A percentile compares a stretch with the other conserved stretches of the same genome.
phyloP scores from a whole-genome alignment of 2,113 vertebrate genomes.

The Stegostoma tigrinum region DNA sequence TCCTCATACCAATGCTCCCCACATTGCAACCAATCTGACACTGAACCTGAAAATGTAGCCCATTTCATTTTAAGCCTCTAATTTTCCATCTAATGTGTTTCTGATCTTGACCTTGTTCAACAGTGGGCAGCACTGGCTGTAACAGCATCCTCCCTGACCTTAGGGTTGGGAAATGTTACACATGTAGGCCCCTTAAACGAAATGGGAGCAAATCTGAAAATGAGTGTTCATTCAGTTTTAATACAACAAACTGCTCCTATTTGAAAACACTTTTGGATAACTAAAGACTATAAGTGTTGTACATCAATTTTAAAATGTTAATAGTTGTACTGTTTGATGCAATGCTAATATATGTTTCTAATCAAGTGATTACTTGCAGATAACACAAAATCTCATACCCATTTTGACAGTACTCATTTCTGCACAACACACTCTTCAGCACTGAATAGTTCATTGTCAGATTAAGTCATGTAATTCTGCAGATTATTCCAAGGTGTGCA shows the following conservation, averaged over 20 bases:
- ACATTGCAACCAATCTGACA: not conserved
- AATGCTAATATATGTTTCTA: not conserved
- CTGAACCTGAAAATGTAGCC: not conserved
- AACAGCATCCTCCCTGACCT: not conserved
- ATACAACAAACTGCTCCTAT: not conserved
- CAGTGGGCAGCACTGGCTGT: not conserved
- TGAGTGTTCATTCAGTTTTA: not conserved
- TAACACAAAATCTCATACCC: not conserved
- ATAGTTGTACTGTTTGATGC: not conserved
- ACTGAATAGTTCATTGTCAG: not conserved
- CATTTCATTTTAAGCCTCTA: not conserved
- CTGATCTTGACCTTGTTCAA: not conserved
- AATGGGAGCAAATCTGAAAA: not conserved
- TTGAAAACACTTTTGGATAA: not conserved
- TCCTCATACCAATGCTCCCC: not conserved
- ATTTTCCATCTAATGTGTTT: not conserved
- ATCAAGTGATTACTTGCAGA: not conserved
- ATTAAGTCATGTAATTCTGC: not conserved
- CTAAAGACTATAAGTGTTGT: too few relatives aligned
- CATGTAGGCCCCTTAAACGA: not conserved
- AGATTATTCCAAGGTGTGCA: not conserved
- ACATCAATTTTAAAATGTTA: not conserved
- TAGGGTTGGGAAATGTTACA: not conserved
- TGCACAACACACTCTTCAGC: not conserved
- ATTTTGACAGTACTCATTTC: not conserved